Percentiles rank a stretch among this genome's conserved stretches.
phyloP scores from a whole-genome alignment of 2,113 vertebrate genomes.

The Etheostoma cragini region DNA sequence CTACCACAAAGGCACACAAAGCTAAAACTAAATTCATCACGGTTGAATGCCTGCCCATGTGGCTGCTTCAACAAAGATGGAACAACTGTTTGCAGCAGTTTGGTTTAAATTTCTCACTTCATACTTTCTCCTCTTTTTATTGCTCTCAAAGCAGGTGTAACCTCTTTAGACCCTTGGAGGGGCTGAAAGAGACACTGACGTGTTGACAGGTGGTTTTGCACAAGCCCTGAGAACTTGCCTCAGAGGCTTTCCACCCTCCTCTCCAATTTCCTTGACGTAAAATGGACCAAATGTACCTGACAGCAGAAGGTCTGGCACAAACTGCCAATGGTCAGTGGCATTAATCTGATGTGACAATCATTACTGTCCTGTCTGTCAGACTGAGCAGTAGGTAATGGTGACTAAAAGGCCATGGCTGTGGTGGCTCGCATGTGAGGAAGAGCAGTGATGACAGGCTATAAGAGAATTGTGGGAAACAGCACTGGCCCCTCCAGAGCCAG shows the following conservation, averaged over 20 bases:
- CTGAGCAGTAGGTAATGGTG: slow-evolving; percentile 42
- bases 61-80: neutral
- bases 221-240: slow-evolving; percentile 30
- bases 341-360: slow-evolving; percentile 70
- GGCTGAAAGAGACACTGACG: slow-evolving; percentile 21
- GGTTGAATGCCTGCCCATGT: neutral
- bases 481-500: slow-evolving; percentile 22
- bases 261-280: slow-evolving; percentile 35
- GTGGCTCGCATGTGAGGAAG: slow-evolving; percentile 13
- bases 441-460: neutral
- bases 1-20: too few relatives aligned
- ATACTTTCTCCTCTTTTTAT: neutral
- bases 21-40: neutral
- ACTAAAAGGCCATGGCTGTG: slow-evolving; percentile 48
- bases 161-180: slow-evolving; percentile 24
- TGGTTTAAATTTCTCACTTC: neutral
- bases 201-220: slow-evolving; percentile 52
- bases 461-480: slow-evolving; percentile 41
- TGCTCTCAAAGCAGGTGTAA: slow-evolving; percentile 21
- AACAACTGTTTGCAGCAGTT: neutral
- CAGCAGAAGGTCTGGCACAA: slow-evolving; percentile 50
- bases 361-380: slow-evolving; percentile 59
- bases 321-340: slow-evolving; percentile 36
- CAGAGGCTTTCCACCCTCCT: slow-evolving; percentile 23
- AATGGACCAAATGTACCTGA: slow-evolving; percentile 52